Evolutionary conservation across 2,888 invertebrate species (phyloP), one percentile per base, ranked within the genome.

Genomic region (Lasioglossum villosulum): DNA sequence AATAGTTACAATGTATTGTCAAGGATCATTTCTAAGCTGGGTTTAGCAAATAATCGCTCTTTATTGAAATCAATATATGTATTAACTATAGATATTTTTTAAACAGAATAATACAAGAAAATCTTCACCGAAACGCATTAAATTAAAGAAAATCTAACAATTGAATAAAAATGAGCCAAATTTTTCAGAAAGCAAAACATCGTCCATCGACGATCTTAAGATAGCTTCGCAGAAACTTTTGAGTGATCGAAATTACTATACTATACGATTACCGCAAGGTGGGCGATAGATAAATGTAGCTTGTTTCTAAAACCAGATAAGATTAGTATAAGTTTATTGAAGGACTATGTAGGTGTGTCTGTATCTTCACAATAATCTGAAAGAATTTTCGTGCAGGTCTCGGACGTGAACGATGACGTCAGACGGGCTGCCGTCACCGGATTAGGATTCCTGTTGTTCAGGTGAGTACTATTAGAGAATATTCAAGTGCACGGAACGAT

Each of bases 401-500:
- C 99, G 63, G 99, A 99, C 96, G 99, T 99, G 0, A 99, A 99
- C 94, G 99, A 99, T 94, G 99, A 99, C 95, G 99, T 99, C 1
- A 97, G 99, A 88, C 97, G 99, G 82, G 99, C 99, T 79, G 99
- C 99, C 59, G 99, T 99, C 30, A 99, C 99, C 16, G 99, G 99
- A n/a, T 96, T 99, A 82, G 99, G 99, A 91, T 99, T 99, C 95
- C 96, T 99, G 78, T 96, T 99, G 87, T 99, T 99, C 96, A 97
- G 99, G 96, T 97, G 94, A 95, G 96, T 94, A 78, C 79, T 48
- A 63, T 30, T 30, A 73, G 70, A 80, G 75, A 86, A 80, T 87
- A 75, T 45, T 52, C 71, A 75, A 82, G 30, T 30, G 27, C 30
- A 63, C 16, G 30, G 30, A 6, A 30, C 30, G 30, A 63, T 63